phyloP scores from a whole-genome alignment of 2,888 invertebrate genomes.

The Cataglyphis albicans region DNA sequence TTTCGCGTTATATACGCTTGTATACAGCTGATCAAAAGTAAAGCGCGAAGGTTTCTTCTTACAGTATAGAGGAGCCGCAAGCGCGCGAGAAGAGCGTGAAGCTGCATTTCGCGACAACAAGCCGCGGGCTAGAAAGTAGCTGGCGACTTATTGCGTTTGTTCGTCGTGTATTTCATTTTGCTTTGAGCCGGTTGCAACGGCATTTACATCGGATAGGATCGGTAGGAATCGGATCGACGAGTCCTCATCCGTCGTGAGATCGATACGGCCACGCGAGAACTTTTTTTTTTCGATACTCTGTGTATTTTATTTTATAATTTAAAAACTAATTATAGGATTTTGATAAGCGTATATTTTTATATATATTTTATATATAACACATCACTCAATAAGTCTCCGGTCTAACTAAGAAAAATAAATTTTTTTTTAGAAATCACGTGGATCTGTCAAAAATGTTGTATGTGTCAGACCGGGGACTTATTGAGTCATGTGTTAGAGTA shows the following conservation, averaged over 20 bases:
- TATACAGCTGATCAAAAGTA: background rate
- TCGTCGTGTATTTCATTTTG: constrained; percentile 63
- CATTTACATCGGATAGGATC: constrained; percentile 63
- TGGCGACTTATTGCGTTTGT: constrained; percentile 74
- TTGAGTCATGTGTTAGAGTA: too few relatives aligned
- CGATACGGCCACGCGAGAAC: background rate
- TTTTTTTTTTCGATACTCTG: background rate
- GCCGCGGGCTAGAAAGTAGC: constrained; percentile 82
- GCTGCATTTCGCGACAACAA: constrained; percentile 63
- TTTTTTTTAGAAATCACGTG: too few relatives aligned
- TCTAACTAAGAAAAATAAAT: too few relatives aligned
- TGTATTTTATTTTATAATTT: constrained; percentile 2
- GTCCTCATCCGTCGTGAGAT: background rate
- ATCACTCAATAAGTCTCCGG: too few relatives aligned
- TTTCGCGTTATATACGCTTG: background rate
- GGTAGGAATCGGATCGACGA: constrained; percentile 4
- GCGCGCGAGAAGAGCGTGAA: constrained; percentile 64
- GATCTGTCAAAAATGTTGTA: too few relatives aligned
- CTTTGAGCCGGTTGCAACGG: constrained; percentile 56
- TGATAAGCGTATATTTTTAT: background rate
- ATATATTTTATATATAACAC: background rate
- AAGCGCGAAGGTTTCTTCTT: background rate
- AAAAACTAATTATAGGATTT: background rate
- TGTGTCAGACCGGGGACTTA: too few relatives aligned
- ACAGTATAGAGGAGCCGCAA: background rate